Evolutionary conservation across 53 echinoderm and acorn worm genomes (phyloP).

Genomic region (Temnopleurus reevesii): DNA sequence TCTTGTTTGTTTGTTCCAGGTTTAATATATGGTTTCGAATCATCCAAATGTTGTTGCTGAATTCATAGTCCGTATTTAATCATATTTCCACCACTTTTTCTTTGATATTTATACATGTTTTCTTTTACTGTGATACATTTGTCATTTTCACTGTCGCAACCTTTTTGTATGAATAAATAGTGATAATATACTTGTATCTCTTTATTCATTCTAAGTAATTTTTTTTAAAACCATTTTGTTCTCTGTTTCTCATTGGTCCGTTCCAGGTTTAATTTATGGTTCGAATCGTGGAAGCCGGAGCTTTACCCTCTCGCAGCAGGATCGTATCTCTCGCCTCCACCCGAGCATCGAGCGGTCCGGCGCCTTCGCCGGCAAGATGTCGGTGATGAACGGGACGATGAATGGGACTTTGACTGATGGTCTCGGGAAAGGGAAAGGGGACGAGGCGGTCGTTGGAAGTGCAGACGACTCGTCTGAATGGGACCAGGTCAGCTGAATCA

Average conservation of each 20-base stretch:
- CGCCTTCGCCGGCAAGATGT: constrained; percentile 54
- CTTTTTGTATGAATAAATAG: too few relatives aligned
- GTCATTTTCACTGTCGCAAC: too few relatives aligned
- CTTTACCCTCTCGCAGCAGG: constrained; percentile 53
- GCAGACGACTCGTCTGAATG: constrained; percentile 84
- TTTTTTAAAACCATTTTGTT: not conserved
- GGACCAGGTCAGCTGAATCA: constrained; percentile 83
- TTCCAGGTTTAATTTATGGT: constrained; percentile 87
- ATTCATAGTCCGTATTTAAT: too few relatives aligned
- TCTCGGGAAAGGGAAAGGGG: constrained; percentile 27
- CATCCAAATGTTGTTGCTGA: too few relatives aligned
- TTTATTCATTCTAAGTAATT: too few relatives aligned
- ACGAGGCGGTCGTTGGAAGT: constrained; percentile 27
- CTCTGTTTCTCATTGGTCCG: not conserved
- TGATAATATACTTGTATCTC: too few relatives aligned
- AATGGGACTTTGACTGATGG: constrained; percentile 8
- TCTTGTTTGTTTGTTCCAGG: too few relatives aligned
- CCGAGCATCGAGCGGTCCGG: constrained; percentile 59
- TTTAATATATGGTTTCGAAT: too few relatives aligned
- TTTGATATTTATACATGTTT: too few relatives aligned
- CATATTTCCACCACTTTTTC: too few relatives aligned
- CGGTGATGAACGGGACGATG: constrained; percentile 56
- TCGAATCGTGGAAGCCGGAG: constrained; percentile 81
- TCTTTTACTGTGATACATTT: too few relatives aligned
- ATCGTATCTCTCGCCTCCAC: constrained; percentile 61